Evolutionary conservation across 2,797 vertebrate species (phyloP).

Genomic region (Clarias laeviceps): DNA sequence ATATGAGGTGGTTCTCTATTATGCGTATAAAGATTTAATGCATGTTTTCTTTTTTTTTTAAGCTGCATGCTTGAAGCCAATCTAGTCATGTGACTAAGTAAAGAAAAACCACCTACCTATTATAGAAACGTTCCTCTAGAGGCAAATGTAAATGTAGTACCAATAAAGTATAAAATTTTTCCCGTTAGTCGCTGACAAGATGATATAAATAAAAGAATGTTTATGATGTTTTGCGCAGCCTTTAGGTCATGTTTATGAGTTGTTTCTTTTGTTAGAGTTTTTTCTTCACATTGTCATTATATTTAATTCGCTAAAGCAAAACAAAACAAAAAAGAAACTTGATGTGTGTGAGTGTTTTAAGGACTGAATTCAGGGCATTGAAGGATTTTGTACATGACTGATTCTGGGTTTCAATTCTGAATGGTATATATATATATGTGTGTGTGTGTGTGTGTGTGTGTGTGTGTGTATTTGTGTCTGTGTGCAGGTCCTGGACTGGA

Average conservation of each 20-base stretch:
- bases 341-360: neutral
- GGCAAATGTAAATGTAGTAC: neutral
- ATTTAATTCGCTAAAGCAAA: slow-evolving; percentile 1
- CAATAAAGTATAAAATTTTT: neutral
- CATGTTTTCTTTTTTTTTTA: neutral
- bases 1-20: neutral
- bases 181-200: neutral
- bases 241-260: neutral
- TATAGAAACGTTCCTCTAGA: neutral
- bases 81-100: neutral
- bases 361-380: neutral
- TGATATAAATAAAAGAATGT: neutral
- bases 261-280: neutral
- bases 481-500: slow-evolving; percentile 92
- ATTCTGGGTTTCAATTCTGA: slow-evolving; percentile 15
- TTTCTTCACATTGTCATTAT: neutral
- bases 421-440: slow-evolving; percentile 19
- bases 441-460: slow-evolving; percentile 31
- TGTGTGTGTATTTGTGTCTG: slow-evolving; percentile 41
- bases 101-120: neutral
- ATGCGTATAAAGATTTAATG: neutral
- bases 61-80: neutral
- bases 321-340: neutral
- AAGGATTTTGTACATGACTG: neutral
- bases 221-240: neutral